These are phyloP conservation scores for Polia nebulosa DNA, from an alignment of 2,888 invertebrate genomes.

Conservation along the genomic window DNA sequence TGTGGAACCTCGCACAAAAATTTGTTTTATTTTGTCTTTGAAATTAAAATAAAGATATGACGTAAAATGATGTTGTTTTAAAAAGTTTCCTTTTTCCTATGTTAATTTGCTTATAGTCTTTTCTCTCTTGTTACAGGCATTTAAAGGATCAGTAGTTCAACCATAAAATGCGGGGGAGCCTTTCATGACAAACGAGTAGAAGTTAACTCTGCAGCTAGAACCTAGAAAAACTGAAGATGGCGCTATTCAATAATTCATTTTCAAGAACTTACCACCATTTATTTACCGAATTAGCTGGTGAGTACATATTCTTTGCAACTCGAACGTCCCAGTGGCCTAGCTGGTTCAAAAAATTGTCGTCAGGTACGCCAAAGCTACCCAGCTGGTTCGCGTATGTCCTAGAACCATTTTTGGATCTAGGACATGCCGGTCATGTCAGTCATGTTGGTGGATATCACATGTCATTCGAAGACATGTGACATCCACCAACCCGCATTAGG, in stretches of 20 bases:
- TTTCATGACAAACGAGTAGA: conserved; percentile 78
- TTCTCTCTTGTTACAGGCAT: conserved; percentile 75
- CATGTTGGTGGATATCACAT: no score
- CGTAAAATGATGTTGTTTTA: background rate
- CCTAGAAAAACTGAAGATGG: conserved; percentile 79
- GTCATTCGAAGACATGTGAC: no score
- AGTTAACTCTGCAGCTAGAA: conserved; percentile 55
- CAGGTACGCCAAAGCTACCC: no score
- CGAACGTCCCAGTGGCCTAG: no score
- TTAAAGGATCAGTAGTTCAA: conserved; percentile 52
- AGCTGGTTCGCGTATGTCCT: no score
- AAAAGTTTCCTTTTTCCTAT: background rate
- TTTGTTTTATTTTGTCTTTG: background rate
- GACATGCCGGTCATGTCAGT: no score
- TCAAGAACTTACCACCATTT: conserved; percentile 92
- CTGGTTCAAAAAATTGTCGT: no score
- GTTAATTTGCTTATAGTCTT: conserved; percentile 11
- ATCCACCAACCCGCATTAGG: no score
- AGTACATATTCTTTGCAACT: conserved; percentile 65
- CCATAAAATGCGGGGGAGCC: conserved; percentile 79
- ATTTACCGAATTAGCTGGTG: conserved; percentile 93
- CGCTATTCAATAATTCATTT: conserved; percentile 92
- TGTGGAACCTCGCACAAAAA: rapidly evolving
- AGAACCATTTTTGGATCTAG: no score
- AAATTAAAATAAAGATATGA: background rate